Conservation (phyloP, 2,888 invertebrate species). For the Galeruca laticollis region DNA sequence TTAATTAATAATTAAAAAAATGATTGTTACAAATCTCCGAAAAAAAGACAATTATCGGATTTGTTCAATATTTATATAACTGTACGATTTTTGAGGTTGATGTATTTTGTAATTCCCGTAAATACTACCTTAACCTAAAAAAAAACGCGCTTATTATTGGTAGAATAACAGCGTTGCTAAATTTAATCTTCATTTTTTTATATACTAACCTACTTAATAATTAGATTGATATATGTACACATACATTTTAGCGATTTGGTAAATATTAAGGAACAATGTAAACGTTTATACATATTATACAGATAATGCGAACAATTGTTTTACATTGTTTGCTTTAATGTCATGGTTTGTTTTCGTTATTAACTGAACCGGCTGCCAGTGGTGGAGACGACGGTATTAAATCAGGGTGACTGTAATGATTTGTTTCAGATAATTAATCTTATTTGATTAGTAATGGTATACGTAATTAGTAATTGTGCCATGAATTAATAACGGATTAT, state of each 20-base stretch:
- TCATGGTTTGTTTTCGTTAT: conserved; percentile 44
- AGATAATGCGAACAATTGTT: conserved; percentile 47
- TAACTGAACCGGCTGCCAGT: conserved; percentile 36
- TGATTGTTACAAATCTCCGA: neutral
- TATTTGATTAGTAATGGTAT: too few relatives aligned
- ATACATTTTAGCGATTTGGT: conserved; percentile 37
- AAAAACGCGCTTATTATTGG: too few relatives aligned
- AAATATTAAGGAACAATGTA: conserved; percentile 43
- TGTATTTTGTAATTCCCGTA: too few relatives aligned
- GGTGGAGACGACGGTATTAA: neutral
- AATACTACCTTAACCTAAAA: too few relatives aligned
- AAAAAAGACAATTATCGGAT: neutral
- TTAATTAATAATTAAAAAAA: neutral
- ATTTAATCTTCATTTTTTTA: too few relatives aligned
- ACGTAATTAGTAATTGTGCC: too few relatives aligned
- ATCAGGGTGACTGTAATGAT: neutral
- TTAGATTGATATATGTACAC: conserved; percentile 43
- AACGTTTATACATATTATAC: conserved; percentile 43
- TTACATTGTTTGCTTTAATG: conserved; percentile 43
- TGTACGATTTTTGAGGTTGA: too few relatives aligned
- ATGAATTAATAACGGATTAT: neutral
- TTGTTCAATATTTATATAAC: too few relatives aligned
- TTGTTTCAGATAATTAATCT: neutral
- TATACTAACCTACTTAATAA: conserved; percentile 8
- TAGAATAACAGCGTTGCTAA: too few relatives aligned